These are phyloP conservation scores for Callionymus lyra DNA, from an alignment of 2,113 vertebrate species.

Conservation along the genomic window DNA sequence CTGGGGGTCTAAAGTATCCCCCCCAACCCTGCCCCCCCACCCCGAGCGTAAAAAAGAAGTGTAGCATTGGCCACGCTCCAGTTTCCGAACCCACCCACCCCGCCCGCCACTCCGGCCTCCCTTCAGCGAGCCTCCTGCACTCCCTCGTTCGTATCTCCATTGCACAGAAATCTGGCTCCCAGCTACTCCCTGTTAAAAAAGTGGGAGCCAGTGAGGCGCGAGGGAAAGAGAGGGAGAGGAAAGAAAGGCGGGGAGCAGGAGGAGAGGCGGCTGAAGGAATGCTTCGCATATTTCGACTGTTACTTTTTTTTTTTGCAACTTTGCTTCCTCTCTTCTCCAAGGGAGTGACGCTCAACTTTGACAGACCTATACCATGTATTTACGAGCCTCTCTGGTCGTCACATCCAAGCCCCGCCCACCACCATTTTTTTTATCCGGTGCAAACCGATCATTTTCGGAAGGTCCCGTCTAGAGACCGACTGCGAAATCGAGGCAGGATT, in stretches of 20 bases:
- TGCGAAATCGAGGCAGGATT: constrained; percentile 61
- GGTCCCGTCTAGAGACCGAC: constrained; percentile 63
- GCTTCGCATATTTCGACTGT: constrained; percentile 51
- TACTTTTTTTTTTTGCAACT: constrained; percentile 48
- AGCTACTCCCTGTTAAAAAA: constrained; percentile 46
- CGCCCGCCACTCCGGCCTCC: constrained; percentile 11
- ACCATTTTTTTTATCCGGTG: constrained; percentile 63
- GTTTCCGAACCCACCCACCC: constrained; percentile 38
- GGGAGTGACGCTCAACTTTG: no score
- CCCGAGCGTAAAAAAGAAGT: constrained; percentile 54
- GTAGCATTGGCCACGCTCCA: constrained; percentile 54
- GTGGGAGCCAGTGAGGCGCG: constrained; percentile 55
- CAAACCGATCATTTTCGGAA: constrained; percentile 76
- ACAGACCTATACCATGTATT: no score
- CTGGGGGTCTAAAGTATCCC: constrained; percentile 46
- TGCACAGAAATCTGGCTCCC: constrained; percentile 70
- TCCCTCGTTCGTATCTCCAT: constrained; percentile 46
- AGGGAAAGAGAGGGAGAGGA: constrained; percentile 45
- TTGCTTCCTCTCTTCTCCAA: constrained; percentile 44
- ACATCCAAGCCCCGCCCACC: constrained; percentile 2
- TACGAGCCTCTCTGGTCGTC: constrained; percentile 1
- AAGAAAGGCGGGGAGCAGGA: constrained; percentile 32
- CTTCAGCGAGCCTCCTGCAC: constrained; percentile 49
- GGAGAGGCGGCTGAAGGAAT: constrained; percentile 31
- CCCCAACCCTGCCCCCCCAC: no score